phyloP scores from a whole-genome alignment of 1,140 invertebrate species.

The Bombus confusus region DNA sequence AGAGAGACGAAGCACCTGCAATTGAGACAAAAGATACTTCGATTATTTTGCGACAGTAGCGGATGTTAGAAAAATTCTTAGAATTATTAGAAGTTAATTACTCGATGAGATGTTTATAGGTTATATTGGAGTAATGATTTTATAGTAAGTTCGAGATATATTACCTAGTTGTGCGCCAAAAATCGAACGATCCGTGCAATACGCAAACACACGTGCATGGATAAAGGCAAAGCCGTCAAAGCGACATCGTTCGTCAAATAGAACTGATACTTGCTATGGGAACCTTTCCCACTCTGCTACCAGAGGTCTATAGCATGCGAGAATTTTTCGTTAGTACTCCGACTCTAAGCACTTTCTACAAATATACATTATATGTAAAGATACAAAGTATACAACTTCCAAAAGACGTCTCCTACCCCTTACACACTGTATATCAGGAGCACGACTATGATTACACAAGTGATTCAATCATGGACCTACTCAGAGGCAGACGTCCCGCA shows the following conservation, averaged over 20 bases:
- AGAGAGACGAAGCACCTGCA: slow-evolving; percentile 16
- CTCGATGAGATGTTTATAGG: background rate
- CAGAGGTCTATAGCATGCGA: too few relatives aligned
- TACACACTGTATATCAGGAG: too few relatives aligned
- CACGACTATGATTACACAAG: too few relatives aligned
- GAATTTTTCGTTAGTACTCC: too few relatives aligned
- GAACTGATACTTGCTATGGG: too few relatives aligned
- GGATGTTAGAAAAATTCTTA: background rate
- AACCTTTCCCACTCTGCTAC: too few relatives aligned
- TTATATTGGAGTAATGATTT: background rate
- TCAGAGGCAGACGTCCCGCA: too few relatives aligned
- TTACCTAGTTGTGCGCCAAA: slow-evolving; percentile 72
- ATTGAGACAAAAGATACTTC: slow-evolving; percentile 28
- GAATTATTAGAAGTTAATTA: background rate
- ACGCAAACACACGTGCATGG: slow-evolving; percentile 68
- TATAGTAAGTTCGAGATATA: slow-evolving; percentile 28
- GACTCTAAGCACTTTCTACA: too few relatives aligned
- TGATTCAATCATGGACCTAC: too few relatives aligned
- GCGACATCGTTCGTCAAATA: background rate
- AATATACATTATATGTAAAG: too few relatives aligned
- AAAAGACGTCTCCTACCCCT: too few relatives aligned
- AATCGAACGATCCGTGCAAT: slow-evolving; percentile 60
- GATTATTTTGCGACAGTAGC: background rate
- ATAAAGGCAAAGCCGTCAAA: slow-evolving; percentile 55
- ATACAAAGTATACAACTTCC: too few relatives aligned